Base-by-base conservation (phyloP, 2,797 vertebrate species). In the Danionella dracula region DNA sequence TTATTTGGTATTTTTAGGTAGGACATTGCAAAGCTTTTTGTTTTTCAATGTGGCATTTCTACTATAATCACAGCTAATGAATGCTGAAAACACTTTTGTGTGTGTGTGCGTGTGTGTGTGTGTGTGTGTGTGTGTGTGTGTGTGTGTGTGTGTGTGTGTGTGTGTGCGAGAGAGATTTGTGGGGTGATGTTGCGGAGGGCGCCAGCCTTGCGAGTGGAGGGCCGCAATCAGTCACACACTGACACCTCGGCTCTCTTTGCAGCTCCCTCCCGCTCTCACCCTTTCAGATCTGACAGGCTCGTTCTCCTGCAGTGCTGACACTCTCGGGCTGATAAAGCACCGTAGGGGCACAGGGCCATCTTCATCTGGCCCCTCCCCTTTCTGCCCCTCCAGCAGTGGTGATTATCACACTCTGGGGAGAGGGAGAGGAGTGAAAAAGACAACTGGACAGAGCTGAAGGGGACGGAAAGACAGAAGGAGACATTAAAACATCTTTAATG, bases 361-460 rank as follows among this genome's bases (percentile, higher is more conserved):
- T 49, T 31, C 20, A 54, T 71, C 68, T 40, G 41, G 27, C 67
- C 15, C 66, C 38, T 55, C 56, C 16, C 31, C 13, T 29, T 12
- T 21, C 27, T 29, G 38, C 59, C 49, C 38, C 27, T 50, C 49
- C 42, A 65, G 60, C 69, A 32, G 58, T 49, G 57, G 23, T 61
- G 56, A 66, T 72, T 66, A 72, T 76, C 66, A 40, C 72, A 63
- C 60, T 78, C 75, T 13, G 71, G 73, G 69, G 79, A 79, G 73
- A 78, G 23, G 23, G 75, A 23, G 0, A 5, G 75, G 70, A 76
- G 29, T 3, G 4, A 11, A 62, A 73, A 38, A 13, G 31, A 42
- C 11, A 13, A 27, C 32, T 15, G 31, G 32, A 60, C 38, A 19
- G 41, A 56, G 58, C 20, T 29, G 71, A 56, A 17, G 35, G 53